These are phyloP conservation scores for Rhagologus leucostigma DNA, from an alignment of 2,113 vertebrate species.

Conservation along the genomic window DNA sequence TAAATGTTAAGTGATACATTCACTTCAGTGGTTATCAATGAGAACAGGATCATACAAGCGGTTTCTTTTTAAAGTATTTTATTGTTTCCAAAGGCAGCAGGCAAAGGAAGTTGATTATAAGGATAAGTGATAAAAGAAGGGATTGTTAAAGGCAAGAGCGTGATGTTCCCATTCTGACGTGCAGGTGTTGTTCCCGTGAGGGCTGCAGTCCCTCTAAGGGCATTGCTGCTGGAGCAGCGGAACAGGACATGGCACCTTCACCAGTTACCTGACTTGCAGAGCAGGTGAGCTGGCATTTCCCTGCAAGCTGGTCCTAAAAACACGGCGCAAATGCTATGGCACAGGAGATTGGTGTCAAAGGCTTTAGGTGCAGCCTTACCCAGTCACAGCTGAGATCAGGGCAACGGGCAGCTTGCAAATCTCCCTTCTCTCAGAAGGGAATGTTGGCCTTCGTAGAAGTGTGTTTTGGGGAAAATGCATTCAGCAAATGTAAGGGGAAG, in stretches of 20 bases:
- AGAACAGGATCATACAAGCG: not conserved
- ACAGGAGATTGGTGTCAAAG: not conserved
- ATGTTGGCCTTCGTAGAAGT: not conserved
- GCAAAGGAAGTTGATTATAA: not conserved
- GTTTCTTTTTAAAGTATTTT: not conserved
- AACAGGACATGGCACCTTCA: not conserved
- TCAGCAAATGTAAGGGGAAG: not conserved
- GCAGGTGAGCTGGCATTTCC: not conserved
- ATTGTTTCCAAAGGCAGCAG: not conserved
- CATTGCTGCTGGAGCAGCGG: not conserved
- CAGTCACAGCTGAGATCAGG: not conserved
- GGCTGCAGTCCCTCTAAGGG: not conserved
- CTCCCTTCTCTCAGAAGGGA: not conserved
- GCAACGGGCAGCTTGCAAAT: not conserved
- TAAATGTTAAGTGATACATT: not conserved
- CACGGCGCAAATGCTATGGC: rapidly evolving
- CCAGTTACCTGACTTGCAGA: not conserved
- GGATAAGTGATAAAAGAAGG: not conserved
- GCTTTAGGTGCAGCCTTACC: not conserved
- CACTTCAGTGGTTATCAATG: not conserved
- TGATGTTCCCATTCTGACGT: not conserved
- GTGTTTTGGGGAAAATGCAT: not conserved
- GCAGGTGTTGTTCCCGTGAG: not conserved
- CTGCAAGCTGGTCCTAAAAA: not conserved
- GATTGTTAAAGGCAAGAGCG: not conserved